Evolutionary conservation across 1,140 invertebrate species (phyloP).

Genomic region (Archivesica marissinica): DNA sequence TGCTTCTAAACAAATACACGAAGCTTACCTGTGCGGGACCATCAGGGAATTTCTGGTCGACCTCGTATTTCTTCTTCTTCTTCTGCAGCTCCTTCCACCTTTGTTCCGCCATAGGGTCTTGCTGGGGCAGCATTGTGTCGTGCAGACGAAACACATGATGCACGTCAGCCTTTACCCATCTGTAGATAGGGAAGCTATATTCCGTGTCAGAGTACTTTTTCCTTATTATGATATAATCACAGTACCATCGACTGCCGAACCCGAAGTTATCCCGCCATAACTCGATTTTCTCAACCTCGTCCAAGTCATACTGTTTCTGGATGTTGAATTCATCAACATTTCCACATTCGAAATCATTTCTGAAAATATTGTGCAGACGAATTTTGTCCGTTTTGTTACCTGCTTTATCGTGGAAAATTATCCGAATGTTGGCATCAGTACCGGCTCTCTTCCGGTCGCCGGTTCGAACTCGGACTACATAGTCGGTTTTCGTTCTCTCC

Average conservation of each 20-base stretch:
- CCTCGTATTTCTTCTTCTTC: constrained; percentile 81
- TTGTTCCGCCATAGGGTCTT: constrained; percentile 80
- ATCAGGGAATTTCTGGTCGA: constrained; percentile 79
- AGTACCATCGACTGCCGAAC: constrained; percentile 74
- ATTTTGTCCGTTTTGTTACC: constrained; percentile 76
- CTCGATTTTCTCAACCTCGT: constrained; percentile 77
- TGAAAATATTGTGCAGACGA: constrained; percentile 81
- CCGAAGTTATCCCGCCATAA: constrained; percentile 78
- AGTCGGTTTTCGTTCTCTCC: constrained; percentile 50
- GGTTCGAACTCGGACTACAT: constrained; percentile 82
- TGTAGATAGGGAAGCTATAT: constrained; percentile 82
- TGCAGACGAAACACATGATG: constrained; percentile 82
- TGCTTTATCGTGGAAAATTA: constrained; percentile 80
- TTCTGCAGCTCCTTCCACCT: constrained; percentile 81
- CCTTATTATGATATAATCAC: constrained; percentile 57
- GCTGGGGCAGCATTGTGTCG: constrained; percentile 84
- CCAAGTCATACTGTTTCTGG: constrained; percentile 50
- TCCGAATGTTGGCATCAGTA: constrained; percentile 83
- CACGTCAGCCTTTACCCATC: constrained; percentile 83
- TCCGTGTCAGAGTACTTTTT: constrained; percentile 39
- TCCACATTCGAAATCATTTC: constrained; percentile 84
- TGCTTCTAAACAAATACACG: too few relatives aligned
- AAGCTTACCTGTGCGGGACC: constrained; percentile 84
- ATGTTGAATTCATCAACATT: constrained; percentile 80
- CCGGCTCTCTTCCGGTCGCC: constrained; percentile 83